Base-by-base conservation (phyloP, 2,888 invertebrate genomes). In the Odontocerum albicorne region DNA sequence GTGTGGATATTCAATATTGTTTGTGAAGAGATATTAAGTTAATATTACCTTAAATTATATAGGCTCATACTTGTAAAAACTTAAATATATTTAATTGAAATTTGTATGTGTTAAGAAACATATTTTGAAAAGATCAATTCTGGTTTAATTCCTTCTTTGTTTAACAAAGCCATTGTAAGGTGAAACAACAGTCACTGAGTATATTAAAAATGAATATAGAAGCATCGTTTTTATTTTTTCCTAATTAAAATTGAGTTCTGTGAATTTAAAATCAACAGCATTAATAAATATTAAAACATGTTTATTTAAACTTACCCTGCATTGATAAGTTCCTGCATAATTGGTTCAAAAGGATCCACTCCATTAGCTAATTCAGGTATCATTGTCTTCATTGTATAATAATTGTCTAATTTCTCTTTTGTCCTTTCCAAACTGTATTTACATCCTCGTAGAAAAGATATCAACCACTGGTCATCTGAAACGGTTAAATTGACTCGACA, bases 351-450 rank as follows among this genome's bases (percentile, higher is more conserved):
- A 1, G 50, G 50, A 27, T 50, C 50, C 6, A 50, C 22, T 3
- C 33, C 50, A 2, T 6, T 12, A 2, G 20, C 13, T 17, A 50
- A n/a, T 12, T 50, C 50, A 2, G 50, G 42, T 10, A 32, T 15
- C 19, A 32, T 32, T n/a, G 42, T 16, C 15, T 43, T 42, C 42
- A 50, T 50, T 4, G 42, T 43, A 64, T 83, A 82, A 63, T 73
- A 82, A 43, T 75, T 68, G 63, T 86, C 85, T 6, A 86, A 57
- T 66, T 84, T 85, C 62, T 80, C 75, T 64, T 86, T 86, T 1
- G 82, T 73, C 38, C 77, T 71, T 64, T 85, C 83, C 64, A 86
- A 67, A 62, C 84, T 85, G 66, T 75, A 84, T 66, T 86, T 86
- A 64, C 82, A 82, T 22, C 85, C 84, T 6, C 86, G 74, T 13